Evolutionary conservation across 2,797 vertebrate genomes (phyloP), one percentile per base, ranked within the genome.

Genomic region (Garrulus glandarius): DNA sequence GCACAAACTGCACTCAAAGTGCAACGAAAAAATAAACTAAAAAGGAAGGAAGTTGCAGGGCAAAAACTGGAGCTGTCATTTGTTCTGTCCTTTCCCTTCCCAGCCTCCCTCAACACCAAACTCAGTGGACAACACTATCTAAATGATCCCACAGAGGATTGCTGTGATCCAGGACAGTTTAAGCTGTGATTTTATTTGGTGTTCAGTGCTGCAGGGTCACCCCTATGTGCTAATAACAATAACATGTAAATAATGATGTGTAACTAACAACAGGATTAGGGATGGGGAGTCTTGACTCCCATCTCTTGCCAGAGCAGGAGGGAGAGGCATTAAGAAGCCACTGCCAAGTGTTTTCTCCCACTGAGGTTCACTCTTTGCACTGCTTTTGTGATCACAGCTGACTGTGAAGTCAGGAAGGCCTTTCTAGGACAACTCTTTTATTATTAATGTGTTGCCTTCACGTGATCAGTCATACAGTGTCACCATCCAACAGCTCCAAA

Each of bases 371-470:
- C 43, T 55, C 47, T 37, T 57, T 79, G 43, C n/a, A 27, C 7
- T 23, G 55, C 21, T 78, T 44, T 59, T 44, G 36, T 4, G 6
- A 37, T n/a, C 56, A 70, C 60, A 91, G 71, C n/a, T 52, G 44
- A 47, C 34, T 55, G 19, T 37, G 43, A 87, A 84, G 76, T 11
- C 71, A 86, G 18, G 13, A 53, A 65, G 76, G 34, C 59, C 83
- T 81, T 88, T 75, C 50, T 59, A 67, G 77, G 87, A 87, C 77
- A 91, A 37, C 26, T 37, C 32, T 43, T 59, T 63, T 18, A 92
- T 84, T 88, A 95, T 88, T 90, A 17, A 95, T 86, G 57, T 37
- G n/a, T 5, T 79, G 44, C 29, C 87, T 69, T 37, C 87, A 64
- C 0, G 0, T 72, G 59, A 84, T 65, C 76, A 64, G 30, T 36